phyloP scores from a whole-genome alignment of 1,140 invertebrate genomes.

The Scaptomyza pallida region DNA sequence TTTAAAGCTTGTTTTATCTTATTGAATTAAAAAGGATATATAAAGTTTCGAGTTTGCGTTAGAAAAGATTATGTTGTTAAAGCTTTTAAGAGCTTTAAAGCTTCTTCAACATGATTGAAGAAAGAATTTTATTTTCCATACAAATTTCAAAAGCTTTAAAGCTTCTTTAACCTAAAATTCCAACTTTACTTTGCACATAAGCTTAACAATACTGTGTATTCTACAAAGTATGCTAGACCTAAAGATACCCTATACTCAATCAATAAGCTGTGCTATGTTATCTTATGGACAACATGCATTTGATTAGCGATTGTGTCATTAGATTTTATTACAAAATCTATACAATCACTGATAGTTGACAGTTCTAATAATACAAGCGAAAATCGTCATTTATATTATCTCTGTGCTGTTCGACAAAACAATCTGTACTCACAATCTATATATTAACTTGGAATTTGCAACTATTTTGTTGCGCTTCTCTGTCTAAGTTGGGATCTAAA shows the following conservation, averaged over 20 bases:
- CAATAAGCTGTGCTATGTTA: no score
- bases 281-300: not conserved
- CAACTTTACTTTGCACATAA: no score
- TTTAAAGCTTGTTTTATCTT: no score
- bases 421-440: slow-evolving; percentile 21
- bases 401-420: not conserved
- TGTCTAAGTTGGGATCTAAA: not conserved
- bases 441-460: not conserved
- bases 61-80: no score
- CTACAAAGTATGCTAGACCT: not conserved
- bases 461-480: not conserved
- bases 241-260: not conserved
- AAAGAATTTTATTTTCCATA: no score
- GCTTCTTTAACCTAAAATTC: no score
- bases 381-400: not conserved
- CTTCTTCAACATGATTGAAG: no score
- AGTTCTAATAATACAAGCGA: not conserved
- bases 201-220: no score
- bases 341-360: not conserved
- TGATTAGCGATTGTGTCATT: not conserved
- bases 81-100: no score
- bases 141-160: no score
- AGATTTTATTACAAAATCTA: not conserved
- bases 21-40: no score
- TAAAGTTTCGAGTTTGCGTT: no score